Base-by-base conservation (phyloP, 2,113 vertebrate species). In the Phodopus roborovskii region DNA sequence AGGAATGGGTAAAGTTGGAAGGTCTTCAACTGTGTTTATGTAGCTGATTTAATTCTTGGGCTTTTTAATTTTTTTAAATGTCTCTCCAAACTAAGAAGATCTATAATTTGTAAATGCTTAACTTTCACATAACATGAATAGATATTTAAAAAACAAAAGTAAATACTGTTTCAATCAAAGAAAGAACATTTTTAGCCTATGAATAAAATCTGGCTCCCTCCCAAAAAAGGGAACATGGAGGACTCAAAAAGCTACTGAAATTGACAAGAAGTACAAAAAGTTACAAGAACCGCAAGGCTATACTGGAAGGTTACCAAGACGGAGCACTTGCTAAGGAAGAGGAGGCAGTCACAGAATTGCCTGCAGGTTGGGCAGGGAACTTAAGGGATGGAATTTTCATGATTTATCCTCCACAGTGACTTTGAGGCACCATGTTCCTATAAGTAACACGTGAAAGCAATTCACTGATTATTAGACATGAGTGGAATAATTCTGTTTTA, bases 101-200 rank as follows among this genome's bases (percentile, higher is more conserved):
- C 66, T 77, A n/a, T 64, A 78, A 19, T 39, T 28, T 75, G 28
- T 62, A 48, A 45, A n/a, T 60, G 39, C 33, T 84, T 48, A 68
- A 50, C 73, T 84, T 93, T 81, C 30, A 84, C 19, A 77, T 28
- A 78, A 48, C 33, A 45, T n/a, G 33, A 84, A 16, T 53, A 22
- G 71, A n/a, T 66, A 30, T 66, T 66, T 66, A 26, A 64, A 64
- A 64, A 9, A 64, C 62, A 64, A 64, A 64, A 64, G 22, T 90
- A 15, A 79, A n/a, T n/a, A 45, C 36, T 94, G 6, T 58, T 93
- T 93, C 39, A 81, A 19, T 78, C 56, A 88, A 79, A 94, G 50
- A 77, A 85, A 66, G 66, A 66, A 75, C 33, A 45, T 16, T 79
- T 79, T 39, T 73, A 39, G n/a, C n/a, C 60, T 50, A 50, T 45